These are phyloP conservation scores for Drosophila pectinifera DNA, from an alignment of 1,140 invertebrate genomes.

Conservation along the genomic window DNA sequence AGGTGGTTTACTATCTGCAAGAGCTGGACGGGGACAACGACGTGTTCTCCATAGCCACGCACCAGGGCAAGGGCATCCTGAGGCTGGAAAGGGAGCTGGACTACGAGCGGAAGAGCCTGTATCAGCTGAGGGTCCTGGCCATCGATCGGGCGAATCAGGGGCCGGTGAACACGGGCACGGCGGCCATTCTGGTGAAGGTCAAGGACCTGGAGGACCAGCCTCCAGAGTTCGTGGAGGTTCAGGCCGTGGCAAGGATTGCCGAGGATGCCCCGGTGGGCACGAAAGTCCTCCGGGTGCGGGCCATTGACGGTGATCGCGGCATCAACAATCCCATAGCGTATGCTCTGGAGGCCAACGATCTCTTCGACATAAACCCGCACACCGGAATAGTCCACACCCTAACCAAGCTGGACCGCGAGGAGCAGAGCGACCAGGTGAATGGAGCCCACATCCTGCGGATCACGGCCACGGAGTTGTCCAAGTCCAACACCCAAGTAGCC, in stretches of 20 bases:
- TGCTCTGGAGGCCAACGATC: slow-evolving; percentile 90
- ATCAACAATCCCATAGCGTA: slow-evolving; percentile 95
- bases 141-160: slow-evolving; percentile 92
- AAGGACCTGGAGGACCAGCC: slow-evolving; percentile 96
- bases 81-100: slow-evolving; percentile 91
- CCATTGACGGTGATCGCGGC: slow-evolving; percentile 95
- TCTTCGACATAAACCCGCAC: slow-evolving; percentile 91
- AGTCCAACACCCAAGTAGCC: slow-evolving; percentile 88
- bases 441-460: slow-evolving; percentile 95
- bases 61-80: slow-evolving; percentile 94
- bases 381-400: slow-evolving; percentile 93
- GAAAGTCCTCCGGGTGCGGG: slow-evolving; percentile 93
- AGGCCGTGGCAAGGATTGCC: slow-evolving; percentile 93
- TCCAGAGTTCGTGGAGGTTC: slow-evolving; percentile 94
- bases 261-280: slow-evolving; percentile 93
- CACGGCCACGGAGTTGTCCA: slow-evolving; percentile 88
- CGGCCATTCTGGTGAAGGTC: slow-evolving; percentile 94
- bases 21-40: slow-evolving; percentile 92
- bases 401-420: slow-evolving; percentile 92
- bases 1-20: slow-evolving; percentile 91
- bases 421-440: slow-evolving; percentile 90
- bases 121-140: slow-evolving; percentile 94
- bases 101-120: slow-evolving; percentile 94
- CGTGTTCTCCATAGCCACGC: slow-evolving; percentile 92
- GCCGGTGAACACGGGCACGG: slow-evolving; percentile 92